Base-by-base conservation (phyloP, 2,888 invertebrate species). In the Spodoptera littoralis region DNA sequence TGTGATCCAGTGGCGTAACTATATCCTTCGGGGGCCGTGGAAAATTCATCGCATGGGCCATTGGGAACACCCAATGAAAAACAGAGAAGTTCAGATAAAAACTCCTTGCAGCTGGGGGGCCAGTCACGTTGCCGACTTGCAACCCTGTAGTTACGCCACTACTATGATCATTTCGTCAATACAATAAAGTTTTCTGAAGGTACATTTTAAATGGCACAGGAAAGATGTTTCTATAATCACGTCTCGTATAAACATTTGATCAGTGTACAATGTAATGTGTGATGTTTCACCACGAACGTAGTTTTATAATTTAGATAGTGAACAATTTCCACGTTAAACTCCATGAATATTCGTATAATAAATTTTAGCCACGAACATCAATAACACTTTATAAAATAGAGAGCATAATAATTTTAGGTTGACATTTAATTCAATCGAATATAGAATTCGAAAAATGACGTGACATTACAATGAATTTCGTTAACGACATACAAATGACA, bases 151-250 rank as follows among this genome's bases (percentile, higher is more conserved):
- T 18, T 18, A 18, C 18, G 18, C 18, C 18, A 18, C 18, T 18
- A 18, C 18, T 18, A 18, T 18, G 18, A 27, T 27, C 27, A 27
- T 27, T 27, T 27, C 27, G 27, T 27, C 4, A 27, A 27, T 48
- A 27, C n/a, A 44, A 52, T 6, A 8, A 53, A 52, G 44, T 52
- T 56, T 22, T 49, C 24, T 47, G 47, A 52, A 58, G 55, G 62
- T 68, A 68, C 46, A 57, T 60, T 65, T 48, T 59, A 53, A 46
- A 79, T 79, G 79, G 80, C 79, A 79, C 78, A 66, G 62, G 62
- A 57, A 65, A 64, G 30, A 73, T 47, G 56, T 24, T 54, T 60
- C 49, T 11, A 43, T 52, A 63, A 59, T 46, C 68, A 59, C n/a
- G 24, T 47, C 8, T 56, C 46, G 52, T 50, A 52, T 27, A 41